A percentile compares a stretch with the other conserved stretches of the same genome.
These are phyloP conservation scores for Halocynthia roretzi DNA, from an alignment of 23 tunicate genomes.

Conservation along the genomic window DNA sequence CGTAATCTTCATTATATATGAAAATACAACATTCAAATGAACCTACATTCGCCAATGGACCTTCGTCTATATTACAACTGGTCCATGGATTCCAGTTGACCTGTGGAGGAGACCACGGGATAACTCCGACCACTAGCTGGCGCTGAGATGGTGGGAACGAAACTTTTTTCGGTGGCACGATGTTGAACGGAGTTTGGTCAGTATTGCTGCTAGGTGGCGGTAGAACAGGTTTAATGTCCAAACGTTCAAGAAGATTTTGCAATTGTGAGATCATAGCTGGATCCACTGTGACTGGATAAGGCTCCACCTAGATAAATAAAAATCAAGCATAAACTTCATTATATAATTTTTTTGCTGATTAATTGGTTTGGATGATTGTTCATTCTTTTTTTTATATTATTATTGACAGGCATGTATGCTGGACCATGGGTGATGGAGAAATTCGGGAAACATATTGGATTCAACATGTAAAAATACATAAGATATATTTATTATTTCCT, in stretches of 20 bases:
- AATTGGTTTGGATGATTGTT: no score
- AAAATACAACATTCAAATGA: background rate
- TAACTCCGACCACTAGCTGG: slow-evolving; percentile 53
- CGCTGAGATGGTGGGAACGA: slow-evolving; percentile 18
- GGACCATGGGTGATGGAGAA: no score
- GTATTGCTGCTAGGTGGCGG: slow-evolving; percentile 28
- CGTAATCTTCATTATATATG: background rate
- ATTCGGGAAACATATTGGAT: no score
- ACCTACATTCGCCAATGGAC: slow-evolving; percentile 85
- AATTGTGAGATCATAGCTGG: slow-evolving; percentile 39
- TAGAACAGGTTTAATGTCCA: slow-evolving; percentile 27
- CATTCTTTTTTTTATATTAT: no score
- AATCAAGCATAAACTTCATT: background rate
- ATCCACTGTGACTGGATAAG: slow-evolving; percentile 41
- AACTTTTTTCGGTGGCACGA: slow-evolving; percentile 40
- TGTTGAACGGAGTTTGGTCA: slow-evolving; percentile 33
- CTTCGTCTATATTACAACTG: slow-evolving; percentile 96
- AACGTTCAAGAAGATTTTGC: slow-evolving; percentile 15
- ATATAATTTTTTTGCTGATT: no score
- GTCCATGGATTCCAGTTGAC: slow-evolving; percentile 99
- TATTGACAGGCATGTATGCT: no score
- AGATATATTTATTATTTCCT: no score
- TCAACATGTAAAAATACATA: no score
- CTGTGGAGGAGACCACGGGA: slow-evolving; percentile 96
- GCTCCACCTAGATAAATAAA: slow-evolving; percentile 47